Percentiles rank a stretch among this genome's conserved stretches.
phyloP scores from a whole-genome alignment of 2,888 invertebrate genomes.

The Dolichopus griseipennis region DNA sequence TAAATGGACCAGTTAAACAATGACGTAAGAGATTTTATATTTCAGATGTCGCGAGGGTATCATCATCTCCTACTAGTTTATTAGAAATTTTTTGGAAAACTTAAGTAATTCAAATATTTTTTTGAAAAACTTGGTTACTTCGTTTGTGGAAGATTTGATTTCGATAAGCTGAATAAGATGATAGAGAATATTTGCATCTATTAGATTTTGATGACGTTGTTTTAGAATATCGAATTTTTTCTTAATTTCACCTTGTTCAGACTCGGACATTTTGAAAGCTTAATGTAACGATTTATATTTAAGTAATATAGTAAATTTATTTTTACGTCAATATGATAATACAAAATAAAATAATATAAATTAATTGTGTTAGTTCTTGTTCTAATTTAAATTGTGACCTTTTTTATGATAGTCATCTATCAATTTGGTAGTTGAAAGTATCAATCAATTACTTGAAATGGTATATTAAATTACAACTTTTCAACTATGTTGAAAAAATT shows the following conservation, averaged over 20 bases:
- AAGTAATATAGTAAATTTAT: too few relatives aligned
- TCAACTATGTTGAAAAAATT: too few relatives aligned
- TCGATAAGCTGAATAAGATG: neutral
- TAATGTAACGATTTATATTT: too few relatives aligned
- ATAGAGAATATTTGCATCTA: neutral
- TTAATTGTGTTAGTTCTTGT: too few relatives aligned
- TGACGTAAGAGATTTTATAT: neutral
- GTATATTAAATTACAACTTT: too few relatives aligned
- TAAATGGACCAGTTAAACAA: neutral
- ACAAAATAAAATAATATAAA: too few relatives aligned
- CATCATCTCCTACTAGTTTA: neutral
- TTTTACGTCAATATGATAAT: too few relatives aligned
- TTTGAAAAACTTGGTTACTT: constrained; percentile 4
- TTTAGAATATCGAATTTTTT: neutral
- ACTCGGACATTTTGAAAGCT: too few relatives aligned
- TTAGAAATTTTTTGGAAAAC: neutral
- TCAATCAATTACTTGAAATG: too few relatives aligned
- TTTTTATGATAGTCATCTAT: too few relatives aligned
- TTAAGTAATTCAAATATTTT: constrained; percentile 11
- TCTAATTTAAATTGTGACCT: too few relatives aligned
- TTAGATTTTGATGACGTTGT: neutral
- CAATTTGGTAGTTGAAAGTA: too few relatives aligned
- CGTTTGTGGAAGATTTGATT: neutral
- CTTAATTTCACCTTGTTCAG: neutral
- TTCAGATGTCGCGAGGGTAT: neutral